Percentiles rank a stretch among this genome's conserved stretches.
Conservation (phyloP, 2,888 invertebrate genomes). For the Apodemia mormo region DNA sequence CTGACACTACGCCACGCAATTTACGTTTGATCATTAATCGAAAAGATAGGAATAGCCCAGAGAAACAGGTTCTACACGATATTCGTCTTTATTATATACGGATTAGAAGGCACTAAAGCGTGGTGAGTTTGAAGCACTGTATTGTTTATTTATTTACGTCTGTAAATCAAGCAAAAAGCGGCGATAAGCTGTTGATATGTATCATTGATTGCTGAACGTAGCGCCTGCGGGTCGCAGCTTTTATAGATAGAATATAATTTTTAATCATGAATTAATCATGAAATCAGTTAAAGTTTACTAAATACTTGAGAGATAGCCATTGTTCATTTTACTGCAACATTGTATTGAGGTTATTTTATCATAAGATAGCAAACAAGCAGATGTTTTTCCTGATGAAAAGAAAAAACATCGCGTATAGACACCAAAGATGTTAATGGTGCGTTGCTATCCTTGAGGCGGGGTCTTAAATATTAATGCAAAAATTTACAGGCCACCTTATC, state of each 20-base stretch:
- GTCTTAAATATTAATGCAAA: too few relatives aligned
- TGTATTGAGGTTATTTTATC: too few relatives aligned
- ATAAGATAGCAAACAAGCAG: background rate
- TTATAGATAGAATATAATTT: constrained; percentile 11
- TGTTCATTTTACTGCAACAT: too few relatives aligned
- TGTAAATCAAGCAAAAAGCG: constrained; percentile 18
- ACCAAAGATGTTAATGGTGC: too few relatives aligned
- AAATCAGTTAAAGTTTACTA: background rate
- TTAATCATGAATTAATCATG: constrained; percentile 15
- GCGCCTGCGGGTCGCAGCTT: background rate
- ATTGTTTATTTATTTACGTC: constrained; percentile 15
- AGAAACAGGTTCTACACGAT: background rate
- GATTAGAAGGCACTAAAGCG: background rate
- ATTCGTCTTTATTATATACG: background rate
- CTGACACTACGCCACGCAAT: constrained; percentile 17
- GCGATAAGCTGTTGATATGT: constrained; percentile 16
- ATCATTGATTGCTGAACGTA: constrained; percentile 10
- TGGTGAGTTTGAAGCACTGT: background rate
- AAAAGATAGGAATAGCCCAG: constrained; percentile 14
- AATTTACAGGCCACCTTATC: too few relatives aligned
- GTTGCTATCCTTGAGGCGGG: too few relatives aligned
- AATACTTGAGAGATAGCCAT: too few relatives aligned
- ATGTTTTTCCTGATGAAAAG: too few relatives aligned
- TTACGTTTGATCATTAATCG: constrained; percentile 17
- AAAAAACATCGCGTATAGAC: too few relatives aligned